Evolutionary conservation across 2,113 vertebrate genomes (phyloP).

Genomic region (Mobula birostris): DNA sequence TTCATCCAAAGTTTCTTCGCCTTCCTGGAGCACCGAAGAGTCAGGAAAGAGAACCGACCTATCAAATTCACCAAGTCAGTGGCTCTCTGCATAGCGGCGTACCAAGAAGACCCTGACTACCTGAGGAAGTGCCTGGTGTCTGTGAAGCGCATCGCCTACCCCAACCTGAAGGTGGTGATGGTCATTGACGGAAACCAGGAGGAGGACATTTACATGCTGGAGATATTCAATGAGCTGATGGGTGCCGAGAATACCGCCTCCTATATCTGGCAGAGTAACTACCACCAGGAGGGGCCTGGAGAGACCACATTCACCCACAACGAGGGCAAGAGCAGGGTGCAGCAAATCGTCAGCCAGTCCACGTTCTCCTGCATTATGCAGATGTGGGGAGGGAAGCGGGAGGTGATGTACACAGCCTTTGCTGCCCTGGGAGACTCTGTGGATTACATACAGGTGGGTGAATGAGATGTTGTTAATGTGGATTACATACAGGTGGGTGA

Average conservation of each 20-base stretch:
- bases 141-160: constrained; percentile 78
- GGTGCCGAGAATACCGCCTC: constrained; percentile 69
- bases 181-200: constrained; percentile 89
- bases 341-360: constrained; percentile 65
- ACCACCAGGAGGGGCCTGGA: constrained; percentile 64
- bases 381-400: constrained; percentile 94
- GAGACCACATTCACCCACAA: constrained; percentile 53
- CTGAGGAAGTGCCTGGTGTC: constrained; percentile 88
- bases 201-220: constrained; percentile 92
- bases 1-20: constrained; percentile 92
- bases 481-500: constrained; percentile 86
- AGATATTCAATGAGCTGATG: constrained; percentile 92
- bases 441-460: constrained; percentile 87
- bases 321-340: constrained; percentile 59
- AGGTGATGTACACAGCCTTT: constrained; percentile 98
- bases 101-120: constrained; percentile 93
- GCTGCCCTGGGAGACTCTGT: constrained; percentile 85
- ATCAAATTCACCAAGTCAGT: constrained; percentile 61
- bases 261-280: constrained; percentile 89
- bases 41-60: constrained; percentile 62
- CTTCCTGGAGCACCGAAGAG: constrained; percentile 86
- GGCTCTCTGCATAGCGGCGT: constrained; percentile 84
- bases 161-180: constrained; percentile 85
- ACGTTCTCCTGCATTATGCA: constrained; percentile 88
- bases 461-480: constrained; percentile 47